A percentile compares a stretch with the other conserved stretches of the same genome.
Evolutionary conservation across 2,888 invertebrate genomes (phyloP).

Genomic region (Odontocerum albicorne): DNA sequence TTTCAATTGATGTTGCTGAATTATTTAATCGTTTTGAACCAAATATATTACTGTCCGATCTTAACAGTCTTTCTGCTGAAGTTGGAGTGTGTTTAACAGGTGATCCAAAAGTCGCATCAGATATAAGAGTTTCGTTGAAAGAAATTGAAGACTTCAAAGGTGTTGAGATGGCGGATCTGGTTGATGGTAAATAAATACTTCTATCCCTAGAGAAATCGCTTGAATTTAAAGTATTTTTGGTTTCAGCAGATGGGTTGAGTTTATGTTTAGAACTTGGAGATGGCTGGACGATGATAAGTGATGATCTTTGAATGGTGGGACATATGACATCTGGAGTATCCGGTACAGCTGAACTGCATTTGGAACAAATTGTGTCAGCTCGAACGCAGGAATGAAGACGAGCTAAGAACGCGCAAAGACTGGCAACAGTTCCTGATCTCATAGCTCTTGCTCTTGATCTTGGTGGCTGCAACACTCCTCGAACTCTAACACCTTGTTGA

Average conservation of each 20-base stretch:
- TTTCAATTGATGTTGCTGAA: conserved; percentile 16
- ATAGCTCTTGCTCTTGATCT: conserved; percentile 39
- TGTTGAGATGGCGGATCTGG: conserved; percentile 5
- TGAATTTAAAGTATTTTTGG: conserved; percentile 2
- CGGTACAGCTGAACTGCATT: conserved; percentile 12
- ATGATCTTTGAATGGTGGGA: conserved; percentile 7
- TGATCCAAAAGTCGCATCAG: background rate
- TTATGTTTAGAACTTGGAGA: background rate
- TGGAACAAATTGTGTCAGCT: conserved; percentile 16
- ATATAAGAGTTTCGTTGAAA: conserved; percentile 5
- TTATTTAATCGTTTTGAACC: background rate
- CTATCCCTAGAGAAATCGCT: background rate
- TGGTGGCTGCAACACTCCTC: conserved; percentile 49
- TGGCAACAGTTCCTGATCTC: conserved; percentile 30
- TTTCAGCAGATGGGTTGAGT: background rate
- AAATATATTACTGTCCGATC: background rate
- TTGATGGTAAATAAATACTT: conserved; percentile 15
- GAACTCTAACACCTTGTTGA: conserved; percentile 62
- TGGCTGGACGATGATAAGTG: conserved; percentile 18
- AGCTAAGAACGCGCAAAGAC: conserved; percentile 26
- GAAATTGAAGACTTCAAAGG: conserved; percentile 14
- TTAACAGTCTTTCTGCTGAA: background rate
- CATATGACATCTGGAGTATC: background rate
- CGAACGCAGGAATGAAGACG: conserved; percentile 15
- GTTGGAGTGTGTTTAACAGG: conserved; percentile 1